Percentiles rank a stretch among this genome's conserved stretches.
Conservation (phyloP, 2,113 vertebrate species). For the Chaetodon trifascialis region DNA sequence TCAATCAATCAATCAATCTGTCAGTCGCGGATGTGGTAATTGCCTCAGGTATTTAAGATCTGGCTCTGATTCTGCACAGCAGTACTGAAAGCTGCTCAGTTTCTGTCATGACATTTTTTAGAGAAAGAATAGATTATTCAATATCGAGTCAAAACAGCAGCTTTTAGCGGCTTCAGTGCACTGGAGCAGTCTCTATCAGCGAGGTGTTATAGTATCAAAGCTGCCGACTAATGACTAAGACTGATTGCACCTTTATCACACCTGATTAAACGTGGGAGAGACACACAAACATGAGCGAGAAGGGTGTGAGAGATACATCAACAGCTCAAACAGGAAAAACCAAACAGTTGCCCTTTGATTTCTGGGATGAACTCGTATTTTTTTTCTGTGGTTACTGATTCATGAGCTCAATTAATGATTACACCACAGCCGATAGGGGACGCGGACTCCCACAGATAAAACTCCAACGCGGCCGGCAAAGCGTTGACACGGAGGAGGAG, state of each 20-base stretch:
- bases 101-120: too few relatives aligned
- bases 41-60: not conserved
- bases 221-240: slow-evolving; percentile 26
- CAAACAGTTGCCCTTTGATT: slow-evolving; percentile 70
- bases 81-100: too few relatives aligned
- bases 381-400: slow-evolving; percentile 70
- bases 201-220: not conserved
- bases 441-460: slow-evolving; percentile 28
- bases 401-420: slow-evolving; percentile 64
- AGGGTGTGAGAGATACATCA: slow-evolving; percentile 24
- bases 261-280: slow-evolving; percentile 31
- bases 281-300: slow-evolving; percentile 7
- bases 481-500: not conserved
- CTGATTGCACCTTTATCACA: slow-evolving; percentile 36
- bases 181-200: not conserved
- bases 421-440: slow-evolving; percentile 22
- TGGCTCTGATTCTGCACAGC: too few relatives aligned
- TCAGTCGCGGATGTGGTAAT: too few relatives aligned
- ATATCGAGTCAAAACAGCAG: not conserved
- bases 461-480: not conserved
- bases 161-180: not conserved
- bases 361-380: slow-evolving; percentile 13
- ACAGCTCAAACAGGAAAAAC: slow-evolving; percentile 46
- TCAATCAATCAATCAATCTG: too few relatives aligned
- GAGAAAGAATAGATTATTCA: not conserved